Conservation (phyloP, 2,888 invertebrate species). For the Noctua janthina region DNA sequence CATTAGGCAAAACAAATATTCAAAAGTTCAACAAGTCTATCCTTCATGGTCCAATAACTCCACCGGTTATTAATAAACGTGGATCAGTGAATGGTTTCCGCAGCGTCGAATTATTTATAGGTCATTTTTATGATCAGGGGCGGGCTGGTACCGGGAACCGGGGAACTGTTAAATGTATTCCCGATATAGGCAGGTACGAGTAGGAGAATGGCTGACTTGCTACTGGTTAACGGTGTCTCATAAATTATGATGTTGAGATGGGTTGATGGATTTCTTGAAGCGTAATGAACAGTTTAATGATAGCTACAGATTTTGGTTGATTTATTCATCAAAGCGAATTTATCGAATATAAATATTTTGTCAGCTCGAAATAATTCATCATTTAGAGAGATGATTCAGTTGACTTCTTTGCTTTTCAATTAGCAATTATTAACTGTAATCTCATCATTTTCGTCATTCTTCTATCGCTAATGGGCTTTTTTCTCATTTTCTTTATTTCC, state of each 20-base stretch:
- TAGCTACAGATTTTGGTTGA: neutral
- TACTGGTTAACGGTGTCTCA: neutral
- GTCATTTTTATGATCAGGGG: conserved; percentile 69
- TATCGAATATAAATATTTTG: neutral
- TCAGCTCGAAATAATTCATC: neutral
- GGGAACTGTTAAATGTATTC: conserved; percentile 54
- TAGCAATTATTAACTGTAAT: neutral
- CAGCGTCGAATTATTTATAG: conserved; percentile 72
- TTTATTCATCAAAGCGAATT: neutral
- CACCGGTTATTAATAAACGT: conserved; percentile 61
- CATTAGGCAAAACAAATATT: neutral
- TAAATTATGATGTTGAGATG: conserved; percentile 32
- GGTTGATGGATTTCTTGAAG: conserved; percentile 15
- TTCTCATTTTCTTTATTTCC: neutral
- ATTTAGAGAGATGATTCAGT: neutral
- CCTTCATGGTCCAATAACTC: conserved; percentile 44
- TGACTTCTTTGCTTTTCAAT: neutral
- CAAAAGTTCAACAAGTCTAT: conserved; percentile 4
- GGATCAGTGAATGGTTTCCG: conserved; percentile 69
- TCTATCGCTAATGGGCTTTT: neutral
- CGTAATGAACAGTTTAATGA: conserved; percentile 6
- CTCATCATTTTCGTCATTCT: neutral
- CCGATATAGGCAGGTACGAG: conserved; percentile 43
- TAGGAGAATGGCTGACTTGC: conserved; percentile 25
- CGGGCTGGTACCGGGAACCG: conserved; percentile 42